Conservation (phyloP, 2,113 vertebrate species). For the Micronisus gabar region DNA sequence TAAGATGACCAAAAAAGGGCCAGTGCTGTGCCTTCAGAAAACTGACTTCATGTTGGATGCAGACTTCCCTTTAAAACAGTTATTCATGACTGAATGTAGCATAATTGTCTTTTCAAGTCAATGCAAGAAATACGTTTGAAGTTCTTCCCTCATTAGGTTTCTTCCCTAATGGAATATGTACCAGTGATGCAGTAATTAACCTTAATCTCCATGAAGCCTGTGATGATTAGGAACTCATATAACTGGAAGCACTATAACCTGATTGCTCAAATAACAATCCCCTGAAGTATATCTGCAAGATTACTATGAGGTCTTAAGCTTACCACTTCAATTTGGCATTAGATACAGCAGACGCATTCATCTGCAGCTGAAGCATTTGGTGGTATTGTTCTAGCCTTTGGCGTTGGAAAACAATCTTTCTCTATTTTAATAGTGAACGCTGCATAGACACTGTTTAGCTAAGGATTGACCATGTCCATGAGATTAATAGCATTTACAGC, state of each 20-base stretch:
- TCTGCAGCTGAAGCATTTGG: background rate
- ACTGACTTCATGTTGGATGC: background rate
- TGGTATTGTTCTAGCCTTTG: background rate
- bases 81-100: background rate
- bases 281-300: background rate
- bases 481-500: constrained; percentile 10
- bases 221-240: background rate
- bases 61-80: background rate
- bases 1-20: constrained; percentile 27
- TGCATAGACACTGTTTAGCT: background rate
- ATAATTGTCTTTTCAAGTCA: constrained; percentile 4
- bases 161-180: background rate
- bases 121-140: background rate
- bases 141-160: constrained; percentile 25
- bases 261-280: background rate
- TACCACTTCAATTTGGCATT: background rate
- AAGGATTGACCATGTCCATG: background rate
- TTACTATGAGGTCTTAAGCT: background rate
- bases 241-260: background rate
- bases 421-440: background rate
- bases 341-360: background rate
- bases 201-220: constrained; percentile 5
- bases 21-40: background rate
- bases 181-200: constrained; percentile 20
- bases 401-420: background rate